Evolutionary conservation across 2,888 invertebrate genomes (phyloP).

Genomic region (Eupithecia insigniata): DNA sequence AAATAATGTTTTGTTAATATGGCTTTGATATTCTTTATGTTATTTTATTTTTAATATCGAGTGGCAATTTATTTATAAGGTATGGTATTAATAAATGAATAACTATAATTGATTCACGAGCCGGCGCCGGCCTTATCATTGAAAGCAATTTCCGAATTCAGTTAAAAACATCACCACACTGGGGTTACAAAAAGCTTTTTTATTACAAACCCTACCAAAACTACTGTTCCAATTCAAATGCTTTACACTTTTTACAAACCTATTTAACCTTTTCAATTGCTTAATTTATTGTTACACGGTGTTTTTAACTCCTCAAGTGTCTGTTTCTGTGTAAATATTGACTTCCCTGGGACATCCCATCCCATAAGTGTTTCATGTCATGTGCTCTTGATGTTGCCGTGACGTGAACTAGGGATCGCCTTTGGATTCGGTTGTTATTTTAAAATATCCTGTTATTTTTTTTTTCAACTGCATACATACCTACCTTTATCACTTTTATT

Average conservation of each 20-base stretch:
- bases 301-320: slow-evolving; percentile 14
- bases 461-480: no score
- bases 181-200: neutral
- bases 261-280: slow-evolving; percentile 16
- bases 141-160: neutral
- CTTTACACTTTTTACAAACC: slow-evolving; percentile 6
- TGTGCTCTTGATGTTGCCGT: slow-evolving; percentile 1
- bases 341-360: slow-evolving; percentile 1
- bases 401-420: slow-evolving; percentile 1
- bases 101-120: no score
- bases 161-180: neutral
- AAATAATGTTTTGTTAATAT: no score
- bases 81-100: no score
- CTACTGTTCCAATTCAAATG: neutral
- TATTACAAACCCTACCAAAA: neutral
- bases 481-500: no score
- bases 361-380: slow-evolving; percentile 2
- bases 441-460: neutral
- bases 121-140: no score
- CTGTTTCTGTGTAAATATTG: slow-evolving; percentile 28
- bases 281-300: slow-evolving; percentile 18
- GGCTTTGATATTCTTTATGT: no score
- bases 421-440: slow-evolving; percentile 4
- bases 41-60: no score
- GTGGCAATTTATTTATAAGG: no score